Conservation (phyloP, 2,113 vertebrate species). For the Chionis minor region DNA sequence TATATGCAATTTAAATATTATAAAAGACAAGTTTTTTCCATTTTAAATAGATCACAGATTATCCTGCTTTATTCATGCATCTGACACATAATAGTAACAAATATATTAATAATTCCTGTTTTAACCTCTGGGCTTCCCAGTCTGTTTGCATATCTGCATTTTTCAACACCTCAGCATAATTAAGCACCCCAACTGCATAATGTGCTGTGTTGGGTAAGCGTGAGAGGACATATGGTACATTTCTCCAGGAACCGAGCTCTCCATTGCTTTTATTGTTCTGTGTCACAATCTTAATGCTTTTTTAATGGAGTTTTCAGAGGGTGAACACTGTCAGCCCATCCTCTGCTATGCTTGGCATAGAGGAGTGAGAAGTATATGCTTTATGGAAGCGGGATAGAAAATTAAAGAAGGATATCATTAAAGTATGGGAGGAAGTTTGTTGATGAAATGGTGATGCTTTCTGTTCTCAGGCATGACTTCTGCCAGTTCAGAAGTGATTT, state of each 20-base stretch:
- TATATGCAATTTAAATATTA: neutral
- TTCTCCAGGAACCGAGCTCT: neutral
- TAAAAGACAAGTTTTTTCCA: neutral
- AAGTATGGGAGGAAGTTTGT: neutral
- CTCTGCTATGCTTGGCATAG: neutral
- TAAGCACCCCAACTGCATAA: neutral
- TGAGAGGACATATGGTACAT: neutral
- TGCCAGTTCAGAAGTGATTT: neutral
- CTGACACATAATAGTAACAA: neutral
- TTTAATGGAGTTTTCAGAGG: conserved; percentile 24
- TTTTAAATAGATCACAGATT: neutral
- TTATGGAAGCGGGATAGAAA: neutral
- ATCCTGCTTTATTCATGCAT: neutral
- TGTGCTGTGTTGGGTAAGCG: neutral
- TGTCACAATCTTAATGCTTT: neutral
- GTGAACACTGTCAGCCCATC: neutral
- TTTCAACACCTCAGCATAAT: neutral
- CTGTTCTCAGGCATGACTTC: neutral
- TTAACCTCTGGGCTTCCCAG: neutral
- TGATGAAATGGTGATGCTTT: neutral
- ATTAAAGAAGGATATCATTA: neutral
- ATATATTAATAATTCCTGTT: neutral
- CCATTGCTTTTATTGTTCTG: neutral
- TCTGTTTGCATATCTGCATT: neutral
- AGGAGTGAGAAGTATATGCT: neutral